These are phyloP conservation scores for Syngnathus acus DNA, from an alignment of 2,797 vertebrate genomes.

Conservation along the genomic window DNA sequence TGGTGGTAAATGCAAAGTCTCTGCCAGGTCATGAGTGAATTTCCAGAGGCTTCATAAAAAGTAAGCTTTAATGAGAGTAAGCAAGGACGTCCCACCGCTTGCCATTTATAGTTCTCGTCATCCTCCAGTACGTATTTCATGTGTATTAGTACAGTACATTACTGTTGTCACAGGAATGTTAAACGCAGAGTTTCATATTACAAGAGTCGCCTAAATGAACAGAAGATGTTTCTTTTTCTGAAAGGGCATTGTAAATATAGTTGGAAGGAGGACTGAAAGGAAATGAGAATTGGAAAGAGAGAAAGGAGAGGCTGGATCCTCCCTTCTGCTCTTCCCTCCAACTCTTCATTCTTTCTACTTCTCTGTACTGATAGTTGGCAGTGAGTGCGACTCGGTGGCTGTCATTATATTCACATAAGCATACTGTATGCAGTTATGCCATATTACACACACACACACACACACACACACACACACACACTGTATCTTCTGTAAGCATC, in stretches of 20 bases:
- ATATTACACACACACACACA: constrained; percentile 34
- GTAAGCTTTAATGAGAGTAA: constrained; percentile 8
- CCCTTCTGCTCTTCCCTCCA: constrained; percentile 45
- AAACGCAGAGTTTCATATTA: constrained; percentile 63
- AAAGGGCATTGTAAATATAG: constrained; percentile 67
- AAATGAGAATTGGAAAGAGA: constrained; percentile 25
- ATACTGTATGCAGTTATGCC: constrained; percentile 34
- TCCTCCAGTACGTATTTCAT: constrained; percentile 68
- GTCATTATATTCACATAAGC: constrained; percentile 37
- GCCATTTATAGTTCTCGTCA: constrained; percentile 66
- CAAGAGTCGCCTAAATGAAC: constrained; percentile 60
- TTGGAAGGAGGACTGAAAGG: constrained; percentile 33
- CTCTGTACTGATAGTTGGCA: constrained; percentile 38
- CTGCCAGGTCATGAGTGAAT: not conserved
- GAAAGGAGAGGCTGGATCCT: constrained; percentile 83
- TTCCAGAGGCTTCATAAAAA: constrained; percentile 9
- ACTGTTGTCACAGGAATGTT: constrained; percentile 90
- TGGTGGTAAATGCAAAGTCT: constrained; percentile 1
- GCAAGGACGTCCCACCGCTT: constrained; percentile 22
- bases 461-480: constrained; percentile 3
- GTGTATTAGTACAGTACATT: constrained; percentile 97
- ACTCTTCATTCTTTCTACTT: constrained; percentile 25
- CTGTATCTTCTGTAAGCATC: constrained; percentile 47
- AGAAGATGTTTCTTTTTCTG: constrained; percentile 48
- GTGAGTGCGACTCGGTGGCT: constrained; percentile 38